Conservation (phyloP, 2,888 invertebrate species). For the Athalia rosae region DNA sequence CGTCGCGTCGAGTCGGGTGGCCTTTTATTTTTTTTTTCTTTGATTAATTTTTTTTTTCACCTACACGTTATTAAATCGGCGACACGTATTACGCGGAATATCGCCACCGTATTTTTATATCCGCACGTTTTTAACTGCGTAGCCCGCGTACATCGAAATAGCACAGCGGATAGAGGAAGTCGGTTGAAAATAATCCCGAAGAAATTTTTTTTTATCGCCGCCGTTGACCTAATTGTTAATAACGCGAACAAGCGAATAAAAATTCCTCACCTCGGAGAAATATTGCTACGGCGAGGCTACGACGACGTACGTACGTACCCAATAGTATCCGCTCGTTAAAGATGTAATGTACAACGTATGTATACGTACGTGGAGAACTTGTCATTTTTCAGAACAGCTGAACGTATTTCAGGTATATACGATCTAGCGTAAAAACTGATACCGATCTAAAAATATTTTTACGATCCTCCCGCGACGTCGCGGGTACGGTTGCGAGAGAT, state of each 20-base stretch:
- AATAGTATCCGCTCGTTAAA: neutral
- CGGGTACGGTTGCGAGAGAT: neutral
- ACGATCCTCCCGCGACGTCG: neutral
- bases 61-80: too few species aligned
- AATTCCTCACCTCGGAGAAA: neutral
- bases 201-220: slow-evolving; percentile 32
- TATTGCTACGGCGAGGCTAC: too few species aligned
- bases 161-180: slow-evolving; percentile 1
- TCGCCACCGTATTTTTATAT: slow-evolving; percentile 4
- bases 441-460: slow-evolving; percentile 24
- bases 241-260: neutral
- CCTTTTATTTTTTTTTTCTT: too few species aligned
- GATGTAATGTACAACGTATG: neutral
- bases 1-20: too few species aligned
- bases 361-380: neutral
- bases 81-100: too few species aligned
- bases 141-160: neutral
- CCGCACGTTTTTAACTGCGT: neutral
- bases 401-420: slow-evolving; percentile 16
- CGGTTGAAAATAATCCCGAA: slow-evolving; percentile 18
- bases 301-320: too few species aligned
- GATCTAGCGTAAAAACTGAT: slow-evolving; percentile 10
- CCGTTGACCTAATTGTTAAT: slow-evolving; percentile 42
- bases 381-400: slow-evolving; percentile 25
- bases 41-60: too few species aligned